Percentiles rank a stretch among this genome's conserved stretches.
These are phyloP conservation scores for Standfussiana lucernea DNA, from an alignment of 2,888 invertebrate genomes.

Conservation along the genomic window DNA sequence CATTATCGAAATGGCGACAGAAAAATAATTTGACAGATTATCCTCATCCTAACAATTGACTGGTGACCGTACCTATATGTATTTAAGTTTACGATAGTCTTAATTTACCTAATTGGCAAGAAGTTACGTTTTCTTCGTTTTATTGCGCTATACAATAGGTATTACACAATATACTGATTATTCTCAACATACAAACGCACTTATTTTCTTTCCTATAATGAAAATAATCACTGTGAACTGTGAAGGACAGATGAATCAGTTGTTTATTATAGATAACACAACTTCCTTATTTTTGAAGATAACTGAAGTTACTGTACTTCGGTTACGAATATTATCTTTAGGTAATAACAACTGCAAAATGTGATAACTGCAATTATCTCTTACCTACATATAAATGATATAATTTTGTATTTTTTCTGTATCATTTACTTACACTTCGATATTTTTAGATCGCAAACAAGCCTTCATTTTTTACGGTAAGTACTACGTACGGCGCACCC, in stretches of 20 bases:
- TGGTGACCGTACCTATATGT: no score
- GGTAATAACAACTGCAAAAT: constrained; percentile 30
- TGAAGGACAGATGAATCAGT: constrained; percentile 31
- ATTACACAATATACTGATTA: constrained; percentile 20
- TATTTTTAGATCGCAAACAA: constrained; percentile 21
- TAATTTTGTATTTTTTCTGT: background rate
- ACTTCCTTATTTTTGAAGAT: constrained; percentile 46
- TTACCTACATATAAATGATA: background rate
- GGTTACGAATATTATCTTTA: constrained; percentile 20
- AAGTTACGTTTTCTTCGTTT: background rate
- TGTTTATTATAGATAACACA: constrained; percentile 26
- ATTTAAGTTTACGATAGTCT: background rate
- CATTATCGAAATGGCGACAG: background rate
- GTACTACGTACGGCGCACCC: constrained; percentile 14
- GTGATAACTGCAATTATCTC: constrained; percentile 36
- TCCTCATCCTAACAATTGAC: no score
- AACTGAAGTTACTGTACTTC: constrained; percentile 16
- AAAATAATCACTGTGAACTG: constrained; percentile 27
- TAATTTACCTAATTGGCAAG: background rate
- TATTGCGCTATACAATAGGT: constrained; percentile 13
- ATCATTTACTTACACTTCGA: background rate
- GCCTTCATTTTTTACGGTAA: constrained; percentile 6
- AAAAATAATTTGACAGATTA: background rate
- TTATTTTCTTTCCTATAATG: constrained; percentile 21
- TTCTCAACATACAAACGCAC: constrained; percentile 7